Base-by-base conservation (phyloP, 2,888 invertebrate genomes). In the Aricia artaxerxes region DNA sequence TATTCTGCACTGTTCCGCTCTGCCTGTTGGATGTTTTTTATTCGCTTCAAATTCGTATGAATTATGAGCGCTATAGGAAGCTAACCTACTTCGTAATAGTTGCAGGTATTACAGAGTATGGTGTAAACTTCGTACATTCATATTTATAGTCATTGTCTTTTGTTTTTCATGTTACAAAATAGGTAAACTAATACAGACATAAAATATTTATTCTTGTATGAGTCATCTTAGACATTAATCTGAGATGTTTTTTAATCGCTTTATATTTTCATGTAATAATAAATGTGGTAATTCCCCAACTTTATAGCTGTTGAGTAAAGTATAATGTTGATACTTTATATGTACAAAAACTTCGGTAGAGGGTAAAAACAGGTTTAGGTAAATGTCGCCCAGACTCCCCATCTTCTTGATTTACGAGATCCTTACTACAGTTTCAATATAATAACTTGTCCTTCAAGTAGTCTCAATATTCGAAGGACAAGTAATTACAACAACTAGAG, bases 71-170 rank as follows among this genome's bases (percentile, higher is more conserved):
- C 73, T 44, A 44, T 24, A 44, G 6, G 76, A 76, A 35, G 13
- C 57, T 53, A 35, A 76, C 76, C 76, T 57, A 53, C 76, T 75
- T 24, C n/a, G 11, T n/a, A 49, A 75, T 31, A 75, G 75, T 44
- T 44, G 1, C 1, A 7, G 40, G 73, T 40, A 44, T 44, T 73
- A 73, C 31, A 64, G 24, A 64, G 31, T 64, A 64, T 11, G 9
- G 1, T 24, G 5, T 13, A 69, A 38, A 69, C 31, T 69, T 31
- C 35, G 69, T 69, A 69, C 1, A 1, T 13, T 53, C 53, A 57
- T 57, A 57, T 57, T 57, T 4, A 16, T 57, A 57, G 57, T 57
- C 1, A 13, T 57, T 57, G 16, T 57, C 57, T 57, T 57, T 16
- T 57, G 57, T 13, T 53, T 53, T 49, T 49, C 9, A 57, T 57